These are phyloP conservation scores for Ameiurus melas DNA, from an alignment of 2,113 vertebrate species.

Conservation along the genomic window DNA sequence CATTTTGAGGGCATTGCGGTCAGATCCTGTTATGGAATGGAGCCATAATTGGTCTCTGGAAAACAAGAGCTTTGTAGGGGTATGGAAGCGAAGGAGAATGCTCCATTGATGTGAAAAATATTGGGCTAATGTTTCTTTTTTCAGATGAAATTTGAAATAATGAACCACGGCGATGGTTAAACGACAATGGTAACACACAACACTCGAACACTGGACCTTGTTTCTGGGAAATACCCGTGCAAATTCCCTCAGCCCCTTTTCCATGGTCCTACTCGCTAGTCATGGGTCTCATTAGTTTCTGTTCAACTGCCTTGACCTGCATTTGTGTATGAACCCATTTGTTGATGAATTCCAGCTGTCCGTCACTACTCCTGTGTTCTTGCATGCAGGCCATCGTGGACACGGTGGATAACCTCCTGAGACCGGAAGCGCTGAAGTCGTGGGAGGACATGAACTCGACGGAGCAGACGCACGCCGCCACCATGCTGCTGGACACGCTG, in stretches of 20 bases:
- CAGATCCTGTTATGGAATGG: slow-evolving; percentile 63
- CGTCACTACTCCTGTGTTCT: slow-evolving; percentile 68
- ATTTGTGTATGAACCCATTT: slow-evolving; percentile 55
- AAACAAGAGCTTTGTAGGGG: slow-evolving; percentile 52
- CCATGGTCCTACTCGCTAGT: slow-evolving; percentile 57
- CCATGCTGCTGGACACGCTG: slow-evolving; percentile 94
- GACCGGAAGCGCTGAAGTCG: slow-evolving; percentile 92
- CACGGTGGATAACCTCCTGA: slow-evolving; percentile 97
- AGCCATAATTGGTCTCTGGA: slow-evolving; percentile 61
- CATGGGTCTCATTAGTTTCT: slow-evolving; percentile 59
- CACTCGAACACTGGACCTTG: slow-evolving; percentile 9
- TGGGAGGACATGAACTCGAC: slow-evolving; percentile 99
- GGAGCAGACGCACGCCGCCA: slow-evolving; percentile 93
- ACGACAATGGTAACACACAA: slow-evolving; percentile 30
- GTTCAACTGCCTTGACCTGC: slow-evolving; percentile 44
- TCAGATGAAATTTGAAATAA: slow-evolving; percentile 54
- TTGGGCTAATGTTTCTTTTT: slow-evolving; percentile 60
- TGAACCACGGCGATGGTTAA: slow-evolving; percentile 33
- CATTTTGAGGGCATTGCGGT: slow-evolving; percentile 50
- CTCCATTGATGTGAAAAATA: slow-evolving; percentile 55
- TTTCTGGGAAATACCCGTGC: slow-evolving; percentile 23
- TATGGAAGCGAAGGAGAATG: slow-evolving; percentile 26
- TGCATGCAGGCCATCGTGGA: slow-evolving; percentile 95
- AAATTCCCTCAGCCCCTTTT: slow-evolving; percentile 12
- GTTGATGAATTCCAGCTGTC: slow-evolving; percentile 44